These are phyloP conservation scores for Nymphalis c-album DNA, from an alignment of 2,888 invertebrate species.

Conservation along the genomic window DNA sequence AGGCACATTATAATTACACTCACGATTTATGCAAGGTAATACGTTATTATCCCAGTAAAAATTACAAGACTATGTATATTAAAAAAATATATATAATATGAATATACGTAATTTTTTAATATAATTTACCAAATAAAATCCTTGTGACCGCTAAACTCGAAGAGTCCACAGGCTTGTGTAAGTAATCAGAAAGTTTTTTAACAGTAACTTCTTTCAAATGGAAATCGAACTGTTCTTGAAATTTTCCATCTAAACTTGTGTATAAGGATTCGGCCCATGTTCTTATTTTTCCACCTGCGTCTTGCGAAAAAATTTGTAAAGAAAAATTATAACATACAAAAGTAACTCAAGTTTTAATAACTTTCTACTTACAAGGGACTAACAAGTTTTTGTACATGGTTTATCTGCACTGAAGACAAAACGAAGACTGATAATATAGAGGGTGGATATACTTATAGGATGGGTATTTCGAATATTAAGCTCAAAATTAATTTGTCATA, in stretches of 20 bases:
- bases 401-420: slow-evolving; percentile 17
- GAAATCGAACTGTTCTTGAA: slow-evolving; percentile 63
- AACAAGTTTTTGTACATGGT: slow-evolving; percentile 22
- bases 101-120: neutral
- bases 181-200: slow-evolving; percentile 73
- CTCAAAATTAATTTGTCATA: slow-evolving; percentile 26
- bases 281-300: slow-evolving; percentile 24
- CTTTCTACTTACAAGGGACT: slow-evolving; percentile 23
- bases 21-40: too few relatives aligned
- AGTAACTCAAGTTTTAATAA: neutral
- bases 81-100: neutral
- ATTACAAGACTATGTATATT: neutral
- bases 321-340: neutral
- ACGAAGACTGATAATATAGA: slow-evolving; percentile 28
- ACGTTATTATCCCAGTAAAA: too few relatives aligned
- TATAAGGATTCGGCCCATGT: slow-evolving; percentile 28
- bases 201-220: slow-evolving; percentile 55
- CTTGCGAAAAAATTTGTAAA: neutral
- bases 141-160: slow-evolving; percentile 89
- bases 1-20: too few relatives aligned
- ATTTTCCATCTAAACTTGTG: slow-evolving; percentile 47
- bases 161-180: slow-evolving; percentile 86
- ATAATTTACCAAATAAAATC: slow-evolving; percentile 88
- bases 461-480: slow-evolving; percentile 15
- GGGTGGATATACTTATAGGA: slow-evolving; percentile 1